phyloP scores from a whole-genome alignment of 2,888 invertebrate species.

The Linyphia triangularis region DNA sequence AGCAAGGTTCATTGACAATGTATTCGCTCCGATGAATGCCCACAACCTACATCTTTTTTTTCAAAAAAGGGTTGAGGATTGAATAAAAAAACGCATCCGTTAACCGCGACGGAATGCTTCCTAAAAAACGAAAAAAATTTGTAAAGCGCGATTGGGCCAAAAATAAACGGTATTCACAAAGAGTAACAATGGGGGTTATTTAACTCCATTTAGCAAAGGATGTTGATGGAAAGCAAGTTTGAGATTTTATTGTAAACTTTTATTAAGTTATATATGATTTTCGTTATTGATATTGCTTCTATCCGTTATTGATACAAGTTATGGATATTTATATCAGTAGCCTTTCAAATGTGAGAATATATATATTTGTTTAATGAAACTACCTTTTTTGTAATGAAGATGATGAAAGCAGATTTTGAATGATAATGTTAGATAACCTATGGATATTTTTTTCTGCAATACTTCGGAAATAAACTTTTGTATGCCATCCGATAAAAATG shows the following conservation, averaged over 20 bases:
- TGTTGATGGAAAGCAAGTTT: background rate
- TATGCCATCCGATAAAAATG: too few species aligned
- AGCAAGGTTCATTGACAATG: conserved; percentile 25
- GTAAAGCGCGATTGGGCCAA: background rate
- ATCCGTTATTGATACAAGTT: too few species aligned
- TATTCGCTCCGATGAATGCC: conserved; percentile 7
- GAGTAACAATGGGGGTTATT: background rate
- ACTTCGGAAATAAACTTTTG: too few species aligned
- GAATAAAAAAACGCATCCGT: conserved; percentile 14
- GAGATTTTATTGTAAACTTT: background rate
- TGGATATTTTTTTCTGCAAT: too few species aligned
- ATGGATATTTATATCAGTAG: too few species aligned
- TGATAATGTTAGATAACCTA: too few species aligned
- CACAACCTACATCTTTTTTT: background rate
- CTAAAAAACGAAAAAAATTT: background rate
- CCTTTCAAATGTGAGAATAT: too few species aligned
- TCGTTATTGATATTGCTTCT: background rate
- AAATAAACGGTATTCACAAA: background rate
- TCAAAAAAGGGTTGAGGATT: background rate
- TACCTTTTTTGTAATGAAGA: too few species aligned
- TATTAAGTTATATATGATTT: background rate
- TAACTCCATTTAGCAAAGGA: background rate
- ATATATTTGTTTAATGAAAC: too few species aligned
- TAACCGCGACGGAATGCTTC: background rate
- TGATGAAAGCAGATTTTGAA: too few species aligned